A percentile compares a stretch with the other conserved stretches of the same genome.
These are phyloP conservation scores for Grantiella picta DNA, from an alignment of 2,113 vertebrate species.

Conservation along the genomic window DNA sequence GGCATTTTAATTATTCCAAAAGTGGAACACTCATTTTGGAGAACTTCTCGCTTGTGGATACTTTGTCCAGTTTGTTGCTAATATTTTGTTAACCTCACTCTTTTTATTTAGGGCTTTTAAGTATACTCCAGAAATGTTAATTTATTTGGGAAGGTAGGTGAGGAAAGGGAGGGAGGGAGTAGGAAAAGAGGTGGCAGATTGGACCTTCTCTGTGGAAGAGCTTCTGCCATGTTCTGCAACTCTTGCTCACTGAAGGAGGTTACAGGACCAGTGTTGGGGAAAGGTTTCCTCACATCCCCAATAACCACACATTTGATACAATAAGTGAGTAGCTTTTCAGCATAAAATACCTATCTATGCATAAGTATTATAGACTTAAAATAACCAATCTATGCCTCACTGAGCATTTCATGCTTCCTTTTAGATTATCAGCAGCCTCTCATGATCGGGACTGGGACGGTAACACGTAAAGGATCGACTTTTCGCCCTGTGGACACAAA, in stretches of 20 bases:
- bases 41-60: not conserved
- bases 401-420: constrained; percentile 19
- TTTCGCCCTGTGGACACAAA: constrained; percentile 84
- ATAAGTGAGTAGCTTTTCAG: not conserved
- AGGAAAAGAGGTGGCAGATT: not conserved
- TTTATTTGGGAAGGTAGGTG: not conserved
- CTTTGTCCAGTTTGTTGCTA: not conserved
- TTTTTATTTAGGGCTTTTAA: not conserved
- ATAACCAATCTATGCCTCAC: not conserved
- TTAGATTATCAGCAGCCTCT: constrained; percentile 84
- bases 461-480: constrained; percentile 84
- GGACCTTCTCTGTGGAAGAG: not conserved
- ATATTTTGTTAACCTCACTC: not conserved
- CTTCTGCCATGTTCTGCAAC: not conserved
- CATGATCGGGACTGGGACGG: constrained; percentile 81
- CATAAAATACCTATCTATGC: not conserved
- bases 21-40: not conserved
- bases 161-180: not conserved
- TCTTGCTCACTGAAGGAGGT: not conserved
- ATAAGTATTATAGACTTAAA: not conserved
- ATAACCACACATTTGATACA: not conserved
- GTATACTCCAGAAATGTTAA: not conserved
- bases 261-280: fast-evolving
- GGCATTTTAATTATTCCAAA: constrained; percentile 23
- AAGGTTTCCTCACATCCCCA: not conserved